Base-by-base conservation (phyloP, 2,797 vertebrate genomes). In the Acridotheres tristis region DNA sequence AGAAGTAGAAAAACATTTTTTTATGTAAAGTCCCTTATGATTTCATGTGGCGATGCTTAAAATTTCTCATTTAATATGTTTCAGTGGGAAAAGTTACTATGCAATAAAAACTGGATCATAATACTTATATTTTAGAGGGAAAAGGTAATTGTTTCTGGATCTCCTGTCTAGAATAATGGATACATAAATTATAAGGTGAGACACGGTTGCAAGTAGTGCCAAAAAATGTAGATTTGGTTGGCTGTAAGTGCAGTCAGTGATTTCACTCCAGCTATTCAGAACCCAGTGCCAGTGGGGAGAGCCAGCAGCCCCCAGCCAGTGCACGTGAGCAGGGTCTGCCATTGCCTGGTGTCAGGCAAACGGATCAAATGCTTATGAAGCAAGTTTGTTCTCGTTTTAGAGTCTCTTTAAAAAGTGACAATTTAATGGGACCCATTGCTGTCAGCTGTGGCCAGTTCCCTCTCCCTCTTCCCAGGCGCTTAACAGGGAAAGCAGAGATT, bases 91-190 rank as follows among this genome's bases (percentile, higher is more conserved):
- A 94, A 91, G 78, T 92, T 93, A 74, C 30, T 71, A 4, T 81
- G 73, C 76, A 91, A 69, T 95, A 92, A 95, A 93, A 91, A 34
- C 19, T 29, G 7, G 65, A 55, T 72, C 23, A 4, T 83, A 81
- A 85, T 91, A 45, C 85, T 69, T 71, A 3, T 1, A 13, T 82
- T 95, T 95, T 88, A 87, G 78, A 69, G 45, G 43, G 40, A 3
- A 81, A 81, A 86, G 72, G n/a, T 77, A 36, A 88, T 80, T 85
- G 89, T 91, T 93, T 92, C 86, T 95, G 91, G 75, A 91, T 94
- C 29, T 40, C n/a, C 11, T 8, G 20, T 83, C 84, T 80, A 25
- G 74, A 85, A 45, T 93, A 92, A 92, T 7, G 4, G 38, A 72
- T 65, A 29, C 74, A n/a, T 83, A 77, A 92, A 91, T 79, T 82